These are phyloP conservation scores for Saguinus oedipus DNA, from an alignment of 2,797 vertebrate genomes.

Conservation along the genomic window DNA sequence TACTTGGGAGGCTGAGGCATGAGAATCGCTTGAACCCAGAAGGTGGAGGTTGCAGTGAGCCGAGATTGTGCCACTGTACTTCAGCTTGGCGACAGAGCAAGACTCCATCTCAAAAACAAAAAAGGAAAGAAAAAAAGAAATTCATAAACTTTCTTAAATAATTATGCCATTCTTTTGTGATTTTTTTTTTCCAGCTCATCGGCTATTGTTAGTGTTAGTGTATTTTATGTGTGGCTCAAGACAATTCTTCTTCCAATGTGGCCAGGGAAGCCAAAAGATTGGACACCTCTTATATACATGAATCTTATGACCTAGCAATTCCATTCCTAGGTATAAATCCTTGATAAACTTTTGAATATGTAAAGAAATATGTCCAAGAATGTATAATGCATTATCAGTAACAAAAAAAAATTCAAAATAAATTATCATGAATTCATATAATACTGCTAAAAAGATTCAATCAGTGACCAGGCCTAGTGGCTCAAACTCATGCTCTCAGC, in stretches of 20 bases:
- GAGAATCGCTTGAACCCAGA: no score
- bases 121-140: not conserved
- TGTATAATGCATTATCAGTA: not conserved
- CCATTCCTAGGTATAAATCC: not conserved
- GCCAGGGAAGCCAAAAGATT: not conserved
- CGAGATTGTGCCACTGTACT: no score
- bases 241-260: not conserved
- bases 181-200: not conserved
- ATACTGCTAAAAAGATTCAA: not conserved
- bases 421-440: not conserved
- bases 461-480: not conserved
- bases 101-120: no score
- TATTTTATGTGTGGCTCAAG: not conserved
- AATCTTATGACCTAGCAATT: not conserved
- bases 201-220: not conserved
- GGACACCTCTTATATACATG: not conserved
- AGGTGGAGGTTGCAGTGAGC: no score
- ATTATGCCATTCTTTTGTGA: not conserved
- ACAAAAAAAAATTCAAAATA: not conserved
- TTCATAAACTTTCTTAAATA: not conserved
- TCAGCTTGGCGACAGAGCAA: no score
- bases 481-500: not conserved
- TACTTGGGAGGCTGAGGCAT: no score
- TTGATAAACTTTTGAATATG: not conserved
- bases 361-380: not conserved